phyloP scores from a whole-genome alignment of 2,113 vertebrate genomes.

The Axis porcinus region DNA sequence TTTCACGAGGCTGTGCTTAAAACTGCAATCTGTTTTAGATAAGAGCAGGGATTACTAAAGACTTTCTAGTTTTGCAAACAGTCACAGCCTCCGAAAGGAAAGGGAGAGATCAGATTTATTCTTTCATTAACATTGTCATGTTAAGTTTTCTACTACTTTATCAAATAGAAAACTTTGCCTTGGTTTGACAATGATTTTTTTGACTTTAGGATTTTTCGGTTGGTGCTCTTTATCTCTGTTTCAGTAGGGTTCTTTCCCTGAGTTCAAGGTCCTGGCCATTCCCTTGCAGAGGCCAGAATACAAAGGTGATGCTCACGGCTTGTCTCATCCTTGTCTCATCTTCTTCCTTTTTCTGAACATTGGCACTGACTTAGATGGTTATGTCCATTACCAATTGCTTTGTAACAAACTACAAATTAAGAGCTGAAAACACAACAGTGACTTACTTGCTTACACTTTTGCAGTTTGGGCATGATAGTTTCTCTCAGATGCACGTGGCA shows the following conservation, averaged over 20 bases:
- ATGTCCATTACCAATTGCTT: not conserved
- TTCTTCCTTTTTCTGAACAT: not conserved
- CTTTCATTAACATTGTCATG: slow-evolving; percentile 69
- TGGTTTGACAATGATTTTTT: not conserved
- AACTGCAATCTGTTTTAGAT: slow-evolving; percentile 85
- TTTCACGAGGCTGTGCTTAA: slow-evolving; percentile 82
- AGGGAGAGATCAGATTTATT: slow-evolving; percentile 70
- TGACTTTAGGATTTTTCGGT: not conserved
- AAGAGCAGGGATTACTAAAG: slow-evolving; percentile 82
- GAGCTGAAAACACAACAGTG: not conserved
- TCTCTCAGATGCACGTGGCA: not conserved
- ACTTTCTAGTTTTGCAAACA: slow-evolving; percentile 79
- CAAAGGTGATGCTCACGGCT: not conserved
- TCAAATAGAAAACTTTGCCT: slow-evolving; percentile 52
- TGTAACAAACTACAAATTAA: not conserved
- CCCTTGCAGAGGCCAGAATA: not conserved
- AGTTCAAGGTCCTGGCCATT: not conserved
- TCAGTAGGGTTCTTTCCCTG: not conserved
- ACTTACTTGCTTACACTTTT: not conserved
- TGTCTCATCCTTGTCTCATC: not conserved
- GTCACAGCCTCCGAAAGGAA: slow-evolving; percentile 61
- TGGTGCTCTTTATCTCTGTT: not conserved
- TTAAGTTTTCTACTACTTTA: slow-evolving; percentile 72
- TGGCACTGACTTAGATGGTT: not conserved
- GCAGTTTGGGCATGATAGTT: not conserved